Conservation (phyloP, 2,797 vertebrate genomes). For the Artibeus lituratus region DNA sequence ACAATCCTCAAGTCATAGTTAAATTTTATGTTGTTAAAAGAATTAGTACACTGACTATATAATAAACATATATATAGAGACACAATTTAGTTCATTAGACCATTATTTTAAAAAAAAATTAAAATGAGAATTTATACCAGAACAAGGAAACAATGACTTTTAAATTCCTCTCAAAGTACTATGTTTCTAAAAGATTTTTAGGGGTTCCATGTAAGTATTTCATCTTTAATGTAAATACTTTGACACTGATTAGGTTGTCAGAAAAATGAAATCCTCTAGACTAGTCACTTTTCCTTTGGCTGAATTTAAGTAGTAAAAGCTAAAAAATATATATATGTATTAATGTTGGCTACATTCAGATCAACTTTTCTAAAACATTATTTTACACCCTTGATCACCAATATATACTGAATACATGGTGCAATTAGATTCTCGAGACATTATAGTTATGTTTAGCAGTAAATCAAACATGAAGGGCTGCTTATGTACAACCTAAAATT, state of each 20-base stretch:
- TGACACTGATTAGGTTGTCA: neutral
- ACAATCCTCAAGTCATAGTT: neutral
- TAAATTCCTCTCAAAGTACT: neutral
- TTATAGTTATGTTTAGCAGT: neutral
- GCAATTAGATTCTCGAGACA: neutral
- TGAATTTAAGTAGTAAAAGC: conserved; percentile 34
- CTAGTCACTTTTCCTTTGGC: neutral
- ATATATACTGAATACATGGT: neutral
- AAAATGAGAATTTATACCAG: neutral
- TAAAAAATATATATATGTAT: neutral
- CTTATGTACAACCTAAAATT: neutral
- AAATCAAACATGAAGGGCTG: neutral
- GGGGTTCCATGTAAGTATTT: conserved; percentile 1
- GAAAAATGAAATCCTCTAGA: conserved; percentile 3
- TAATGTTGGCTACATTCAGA: neutral
- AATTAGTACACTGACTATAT: neutral
- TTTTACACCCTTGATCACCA: neutral
- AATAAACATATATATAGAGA: conserved; percentile 3
- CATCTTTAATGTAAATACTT: neutral
- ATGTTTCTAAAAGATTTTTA: neutral
- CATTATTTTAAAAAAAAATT: conserved; percentile 22
- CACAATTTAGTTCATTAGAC: conserved; percentile 6
- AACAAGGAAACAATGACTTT: conserved; percentile 15
- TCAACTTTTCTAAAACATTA: neutral
- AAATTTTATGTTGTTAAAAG: conserved; percentile 9